Evolutionary conservation across 1,140 invertebrate species (phyloP), one percentile per base, ranked within the genome.

Genomic region (Calephelis nemesis): DNA sequence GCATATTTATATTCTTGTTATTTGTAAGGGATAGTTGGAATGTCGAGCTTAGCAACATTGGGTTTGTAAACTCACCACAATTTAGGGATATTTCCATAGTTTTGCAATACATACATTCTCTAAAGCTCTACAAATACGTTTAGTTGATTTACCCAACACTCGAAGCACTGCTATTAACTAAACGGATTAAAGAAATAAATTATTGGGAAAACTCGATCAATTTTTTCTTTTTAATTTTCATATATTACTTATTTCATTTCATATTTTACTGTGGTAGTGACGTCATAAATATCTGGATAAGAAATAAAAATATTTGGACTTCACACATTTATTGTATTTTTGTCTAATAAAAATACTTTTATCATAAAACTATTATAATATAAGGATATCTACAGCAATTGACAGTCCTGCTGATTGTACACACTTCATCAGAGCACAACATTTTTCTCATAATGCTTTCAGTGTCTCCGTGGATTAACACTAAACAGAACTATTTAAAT

Each of bases 311-410:
- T 67, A 68, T 72, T 72, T 88, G 85, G 88, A 91, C 87, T 91
- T 91, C 88, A 91, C 88, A 91, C 88, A 90, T 90, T 91, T 91
- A 90, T 91, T 91, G 87, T 91, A 91, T 91, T 91, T 89, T 87
- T 85, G 86, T 91, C 88, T 91, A 91, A 88, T 91, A 91, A 91
- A 91, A 91, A 91, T 91, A 91, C 87, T 90, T 88, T 50, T 89
- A 87, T 88, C 74, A 83, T 88, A 86, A 86, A 87, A 88, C 82
- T 90, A 89, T 84, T 65, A 78, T 30, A 30, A 30, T 84, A 88
- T 80, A 88, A 83, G 81, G 81, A 91, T 89, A 89, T 91, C 86
- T 89, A 89, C 86, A 88, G 84, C 87, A 89, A 87, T 87, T 88
- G 88, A 91, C 87, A 89, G 86, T 91, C 84, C 89, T 88, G 84